Base-by-base conservation (phyloP, 2,113 vertebrate species). In the Noturus placidus region DNA sequence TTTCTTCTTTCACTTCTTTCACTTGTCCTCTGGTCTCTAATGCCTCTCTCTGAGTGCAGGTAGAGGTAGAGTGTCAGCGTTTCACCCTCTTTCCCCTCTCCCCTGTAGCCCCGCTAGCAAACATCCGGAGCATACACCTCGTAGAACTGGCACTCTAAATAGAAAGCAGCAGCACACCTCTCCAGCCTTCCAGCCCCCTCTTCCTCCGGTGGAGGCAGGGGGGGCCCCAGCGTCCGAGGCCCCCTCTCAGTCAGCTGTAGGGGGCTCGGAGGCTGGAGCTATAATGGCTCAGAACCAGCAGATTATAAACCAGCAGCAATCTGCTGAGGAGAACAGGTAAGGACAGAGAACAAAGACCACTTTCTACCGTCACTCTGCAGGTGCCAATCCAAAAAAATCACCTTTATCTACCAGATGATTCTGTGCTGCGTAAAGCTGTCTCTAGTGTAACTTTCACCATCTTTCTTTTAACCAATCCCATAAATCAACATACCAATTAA, bases 41-140 rank as follows among this genome's bases (percentile, higher is more conserved):
- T 74, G 42, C 82, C 56, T 69, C 81, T 85, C 61, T 59, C 38
- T 86, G 33, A 70, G 67, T 46, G n/a, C 74, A 80, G 87, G 65
- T 79, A 76, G 54, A 77, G 85, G 50, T 84, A 52, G 56, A 33
- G 88, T 79, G 46, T 89, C 79, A 74, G 92, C 93, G 91, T 91
- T 91, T 87, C 89, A 94, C 92, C 92, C 89, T 93, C 85, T 94
- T 91, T 93, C 93, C 93, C 91, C 93, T 89, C 91, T 89, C 84
- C 89, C 95, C 93, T 95, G 91, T 97, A 99, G 97, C 96, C 92
- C 96, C 93, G 94, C 95, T 97, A 96, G 96, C 95, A 99, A 99
- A 97, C 96, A 96, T 92, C 91, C 96, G 94, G 98, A 98, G 88
- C 94, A 96, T 87, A 90, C 94, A 74, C 94, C 95, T 63, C 97